Base-by-base conservation (phyloP, 2,888 invertebrate species). In the Sminthurides aquaticus region DNA sequence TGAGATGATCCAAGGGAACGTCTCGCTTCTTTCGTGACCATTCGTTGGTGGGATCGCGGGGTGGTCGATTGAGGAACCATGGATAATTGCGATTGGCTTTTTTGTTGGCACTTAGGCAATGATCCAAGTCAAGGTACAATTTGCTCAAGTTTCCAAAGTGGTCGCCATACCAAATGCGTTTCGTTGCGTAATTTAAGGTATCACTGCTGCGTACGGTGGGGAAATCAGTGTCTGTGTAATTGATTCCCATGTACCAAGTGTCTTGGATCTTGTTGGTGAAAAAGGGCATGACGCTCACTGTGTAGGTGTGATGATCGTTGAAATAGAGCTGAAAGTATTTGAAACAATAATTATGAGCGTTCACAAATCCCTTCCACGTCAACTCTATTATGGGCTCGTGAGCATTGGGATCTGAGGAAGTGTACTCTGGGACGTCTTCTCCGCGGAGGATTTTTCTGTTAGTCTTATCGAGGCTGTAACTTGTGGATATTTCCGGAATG, bases 231-330 rank as follows among this genome's bases (percentile, higher is more conserved):
- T 11, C 26, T 56, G 56, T 25, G 15, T 20, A 49, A 24, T 15
- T 24, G 22, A 57, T 15, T 5, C 43, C 43, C 43, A 34, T 18
- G n/a, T 56, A 54, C 68, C 68, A 68, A 18, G 59, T 55, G 49
- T 64, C 28, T 60, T 68, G 66, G 20, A 68, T 66, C n/a, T 64
- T 52, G 55, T 68, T 68, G 3, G 66, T 62, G 49, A 68, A 68
- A 27, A 62, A 65, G 1, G 64, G 68, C 52, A 68, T 58, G 27
- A 68, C 28, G 20, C 61, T 49, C 18, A 66, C 64, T 5, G 68
- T 66, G 61, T 61, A 62, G 26, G 64, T 66, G 49, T 68, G 68
- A 49, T 66, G 66, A 59, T 68, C 68, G 52, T 68, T 68, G 60
- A 64, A 68, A 43, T 66, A 66, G 18, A 61, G 58, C 8, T 60